Evolutionary conservation across 2,797 vertebrate genomes (phyloP), one percentile per base, ranked within the genome.

Genomic region (Hydrocynus forskahlii): DNA sequence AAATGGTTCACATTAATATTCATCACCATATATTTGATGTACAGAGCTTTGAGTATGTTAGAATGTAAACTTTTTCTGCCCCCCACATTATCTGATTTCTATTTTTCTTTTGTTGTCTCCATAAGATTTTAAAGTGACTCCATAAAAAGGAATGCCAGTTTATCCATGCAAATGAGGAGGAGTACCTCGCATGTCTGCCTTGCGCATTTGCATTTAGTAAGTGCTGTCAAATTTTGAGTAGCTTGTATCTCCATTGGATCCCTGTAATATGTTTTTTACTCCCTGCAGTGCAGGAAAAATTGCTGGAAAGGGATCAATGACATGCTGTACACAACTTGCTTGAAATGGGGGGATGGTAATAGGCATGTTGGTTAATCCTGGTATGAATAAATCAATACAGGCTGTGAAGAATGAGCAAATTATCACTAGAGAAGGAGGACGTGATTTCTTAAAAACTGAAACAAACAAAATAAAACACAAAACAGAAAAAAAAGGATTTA

Each of bases 1-100:
- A 64, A 64, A 75, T 35, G 35, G 59, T 50, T 64, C 2, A 6
- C 74, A 87, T 89, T 88, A 88, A 88, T 89, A 89, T 89, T 89
- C 82, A 90, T 89, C 68, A 80, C 82, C 19, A 80, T 50, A 79
- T 64, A 73, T 83, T 83, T 88, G 70, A 84, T 86, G 84, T 70
- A 66, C 69, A 80, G 71, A 73, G 75, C 84, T 69, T 84, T 57
- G 78, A 83, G 83, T 72, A 43, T 70, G 79, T 85, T 75, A 77
- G 83, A 66, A 67, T 52, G 7, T 4, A 70, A 76, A 23, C 55
- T 75, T 68, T 67, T 79, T 84, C 7, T 1, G 17, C 4, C 7
- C 38, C 16, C 57, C 57, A n/a, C 8, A n/a, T 55, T 72, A 86
- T 84, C 87, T 83, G 83, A 66, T 19, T 80, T 71, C 84, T 79